Conservation (phyloP, 2,797 vertebrate species). For the Urocyon cinereoargenteus region DNA sequence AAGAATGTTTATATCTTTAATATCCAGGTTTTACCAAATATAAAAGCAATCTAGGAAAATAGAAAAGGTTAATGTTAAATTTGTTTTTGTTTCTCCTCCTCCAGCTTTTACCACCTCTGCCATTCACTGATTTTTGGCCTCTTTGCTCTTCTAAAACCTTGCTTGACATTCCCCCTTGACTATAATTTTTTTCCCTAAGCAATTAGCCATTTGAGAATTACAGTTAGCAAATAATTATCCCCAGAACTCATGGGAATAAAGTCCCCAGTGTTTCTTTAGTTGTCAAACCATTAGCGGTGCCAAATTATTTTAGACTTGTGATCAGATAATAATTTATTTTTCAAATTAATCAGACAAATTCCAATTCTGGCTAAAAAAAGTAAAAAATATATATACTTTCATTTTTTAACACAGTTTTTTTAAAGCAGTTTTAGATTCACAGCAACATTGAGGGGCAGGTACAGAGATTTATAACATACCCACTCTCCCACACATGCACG, state of each 20-base stretch:
- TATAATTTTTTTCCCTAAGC: background rate
- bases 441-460: background rate
- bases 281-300: background rate
- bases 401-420: background rate
- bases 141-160: background rate
- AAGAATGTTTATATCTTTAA: constrained; percentile 68
- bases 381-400: background rate
- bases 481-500: background rate
- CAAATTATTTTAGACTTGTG: background rate
- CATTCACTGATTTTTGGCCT: background rate
- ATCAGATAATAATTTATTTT: constrained; percentile 10
- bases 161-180: background rate
- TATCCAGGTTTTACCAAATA: constrained; percentile 67
- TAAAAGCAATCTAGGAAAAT: constrained; percentile 56
- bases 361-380: background rate
- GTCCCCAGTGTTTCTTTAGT: background rate
- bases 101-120: background rate
- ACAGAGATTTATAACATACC: background rate
- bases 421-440: background rate
- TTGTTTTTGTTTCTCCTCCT: background rate
- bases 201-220: background rate
- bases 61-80: constrained; percentile 75
- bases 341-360: background rate
- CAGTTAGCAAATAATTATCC: background rate
- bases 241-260: background rate